phyloP scores from a whole-genome alignment of 2,888 invertebrate species.

The Stenchaetothrips biformis region DNA sequence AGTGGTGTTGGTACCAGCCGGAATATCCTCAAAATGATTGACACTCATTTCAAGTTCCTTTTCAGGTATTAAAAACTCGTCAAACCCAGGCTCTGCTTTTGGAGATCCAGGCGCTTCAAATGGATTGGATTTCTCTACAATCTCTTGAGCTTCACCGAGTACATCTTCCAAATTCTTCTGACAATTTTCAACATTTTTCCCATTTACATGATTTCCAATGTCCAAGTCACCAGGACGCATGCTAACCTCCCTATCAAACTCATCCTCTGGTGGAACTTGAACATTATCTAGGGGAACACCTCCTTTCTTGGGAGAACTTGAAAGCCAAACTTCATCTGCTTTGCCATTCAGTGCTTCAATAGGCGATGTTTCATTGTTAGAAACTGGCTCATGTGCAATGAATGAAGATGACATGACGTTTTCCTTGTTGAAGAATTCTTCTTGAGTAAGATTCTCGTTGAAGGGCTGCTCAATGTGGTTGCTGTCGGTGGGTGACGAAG shows the following conservation, averaged over 20 bases:
- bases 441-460: constrained; percentile 3
- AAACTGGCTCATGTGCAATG: neutral
- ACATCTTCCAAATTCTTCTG: neutral
- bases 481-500: constrained; percentile 55
- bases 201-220: constrained; percentile 38
- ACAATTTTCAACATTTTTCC: neutral
- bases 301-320: constrained; percentile 65
- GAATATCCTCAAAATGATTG: neutral
- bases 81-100: neutral
- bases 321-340: constrained; percentile 51
- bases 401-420: constrained; percentile 5
- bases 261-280: constrained; percentile 53
- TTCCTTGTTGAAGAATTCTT: neutral
- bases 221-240: constrained; percentile 58
- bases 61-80: neutral
- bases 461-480: constrained; percentile 22
- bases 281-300: constrained; percentile 57
- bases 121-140: neutral
- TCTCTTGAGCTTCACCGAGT: neutral
- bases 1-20: neutral
- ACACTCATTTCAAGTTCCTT: neutral
- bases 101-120: neutral
- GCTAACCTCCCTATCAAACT: constrained; percentile 61
- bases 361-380: constrained; percentile 27
- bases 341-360: constrained; percentile 36